These are phyloP conservation scores for Macropus fuliginosus DNA, from an alignment of 2,797 vertebrate genomes.

Conservation along the genomic window DNA sequence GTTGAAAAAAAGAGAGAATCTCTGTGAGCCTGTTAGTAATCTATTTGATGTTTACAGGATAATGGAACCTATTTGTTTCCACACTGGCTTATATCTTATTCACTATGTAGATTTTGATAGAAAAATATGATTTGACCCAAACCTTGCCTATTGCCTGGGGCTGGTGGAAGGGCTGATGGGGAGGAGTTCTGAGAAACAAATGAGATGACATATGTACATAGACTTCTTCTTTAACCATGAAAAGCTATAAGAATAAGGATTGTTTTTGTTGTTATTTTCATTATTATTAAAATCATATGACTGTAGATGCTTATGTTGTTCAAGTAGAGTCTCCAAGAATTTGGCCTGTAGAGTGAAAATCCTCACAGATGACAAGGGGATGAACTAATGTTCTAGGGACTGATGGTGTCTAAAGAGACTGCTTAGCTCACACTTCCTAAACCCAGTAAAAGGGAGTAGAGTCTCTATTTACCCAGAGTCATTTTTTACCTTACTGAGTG, in stretches of 20 bases:
- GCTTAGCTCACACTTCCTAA: background rate
- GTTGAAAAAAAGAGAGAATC: background rate
- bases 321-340: background rate
- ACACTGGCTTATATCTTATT: background rate
- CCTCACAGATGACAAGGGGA: background rate
- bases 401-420: background rate
- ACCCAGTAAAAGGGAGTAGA: background rate
- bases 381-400: background rate
- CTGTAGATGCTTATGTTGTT: background rate
- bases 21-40: background rate
- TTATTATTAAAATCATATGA: background rate
- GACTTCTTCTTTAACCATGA: background rate
- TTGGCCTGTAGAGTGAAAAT: background rate
- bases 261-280: background rate
- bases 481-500: background rate
- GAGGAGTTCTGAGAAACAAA: background rate
- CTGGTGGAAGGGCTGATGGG: background rate
- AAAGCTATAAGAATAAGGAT: background rate
- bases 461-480: background rate
- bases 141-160: background rate
- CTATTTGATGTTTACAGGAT: background rate
- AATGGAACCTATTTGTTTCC: background rate
- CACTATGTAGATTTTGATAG: background rate
- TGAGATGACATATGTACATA: background rate
- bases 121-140: background rate